Evolutionary conservation across 2,113 vertebrate species (phyloP).

Genomic region (Raja brachyura): DNA sequence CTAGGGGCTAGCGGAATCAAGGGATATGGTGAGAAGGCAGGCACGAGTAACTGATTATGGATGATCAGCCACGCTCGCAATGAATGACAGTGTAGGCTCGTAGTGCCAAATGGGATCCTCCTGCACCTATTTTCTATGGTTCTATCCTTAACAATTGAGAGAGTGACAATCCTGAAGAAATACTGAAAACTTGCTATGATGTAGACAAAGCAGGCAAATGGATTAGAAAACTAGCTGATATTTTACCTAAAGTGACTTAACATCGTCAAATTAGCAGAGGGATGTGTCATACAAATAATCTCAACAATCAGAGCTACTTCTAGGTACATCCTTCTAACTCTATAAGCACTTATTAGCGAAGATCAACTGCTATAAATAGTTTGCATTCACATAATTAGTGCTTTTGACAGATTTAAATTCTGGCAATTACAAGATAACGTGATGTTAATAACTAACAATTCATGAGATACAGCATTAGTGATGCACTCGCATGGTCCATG

Average conservation of each 20-base stretch:
- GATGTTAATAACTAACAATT: neutral
- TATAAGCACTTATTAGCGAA: neutral
- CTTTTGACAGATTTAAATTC: neutral
- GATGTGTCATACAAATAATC: neutral
- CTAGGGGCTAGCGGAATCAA: too few species aligned
- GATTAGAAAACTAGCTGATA: neutral
- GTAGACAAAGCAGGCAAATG: neutral
- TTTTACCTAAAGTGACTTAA: neutral
- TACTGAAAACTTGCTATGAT: neutral
- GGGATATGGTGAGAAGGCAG: too few species aligned
- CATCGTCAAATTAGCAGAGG: neutral
- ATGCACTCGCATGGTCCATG: neutral
- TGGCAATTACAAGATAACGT: neutral
- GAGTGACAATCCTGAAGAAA: neutral
- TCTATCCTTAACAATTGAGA: neutral
- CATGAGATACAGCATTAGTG: neutral
- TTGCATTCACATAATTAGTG: neutral
- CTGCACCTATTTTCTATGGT: too few species aligned
- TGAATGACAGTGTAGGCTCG: too few species aligned
- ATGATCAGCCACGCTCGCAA: too few species aligned
- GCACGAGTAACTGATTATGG: too few species aligned
- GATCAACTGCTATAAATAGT: neutral
- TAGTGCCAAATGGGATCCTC: too few species aligned
- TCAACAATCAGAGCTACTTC: neutral
- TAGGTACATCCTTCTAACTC: neutral